Base-by-base conservation (phyloP, 1,140 invertebrate species). In the Drosophila gunungcola region DNA sequence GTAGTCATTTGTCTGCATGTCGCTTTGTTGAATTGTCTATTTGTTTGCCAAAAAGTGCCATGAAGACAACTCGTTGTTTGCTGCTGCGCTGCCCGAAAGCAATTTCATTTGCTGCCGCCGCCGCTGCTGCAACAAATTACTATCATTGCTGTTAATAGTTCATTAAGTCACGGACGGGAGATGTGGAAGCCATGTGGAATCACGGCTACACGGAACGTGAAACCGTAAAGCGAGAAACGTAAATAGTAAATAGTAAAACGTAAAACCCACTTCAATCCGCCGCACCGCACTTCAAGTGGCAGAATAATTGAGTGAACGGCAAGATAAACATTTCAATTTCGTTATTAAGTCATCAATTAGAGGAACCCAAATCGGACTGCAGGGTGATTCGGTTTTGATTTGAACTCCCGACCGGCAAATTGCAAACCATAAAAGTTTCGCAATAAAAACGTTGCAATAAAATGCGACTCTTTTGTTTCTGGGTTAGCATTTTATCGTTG, bases 141-240 rank as follows among this genome's bases (percentile, higher is more conserved):
- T 89, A 88, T 88, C 84, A 88, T 88, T 88, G 84, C 84, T 89
- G 84, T 88, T 88, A 88, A 88, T 88, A 89, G 84, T 89, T 89
- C 84, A 89, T 89, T 89, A 89, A 89, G 84, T 89, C 84, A 89
- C 84, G 84, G 84, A 89, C 69, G 69, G 65, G 74, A 76, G 54
- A 61, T 75, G 76, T 78, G 83, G 70, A 29, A 74, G 69, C 73
- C 73, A 67, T 75, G 73, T 75, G 73, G 73, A 76, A 75, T 75
- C 72, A 74, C 61, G 43, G 58, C 51, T 55, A 36, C 48, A 53
- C 65, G 77, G 74, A 83, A 82, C 79, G 80, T 78, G 80, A 43
- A 77, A 34, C 78, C 74, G 79, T 74, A 82, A 82, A 80, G 61
- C 57, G 7, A 32, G 6, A 32, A 80, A 65, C 57, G 32, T 45